A percentile compares a stretch with the other conserved stretches of the same genome.
Evolutionary conservation across 2,888 invertebrate species (phyloP).

Genomic region (Drosophila imparisetae): DNA sequence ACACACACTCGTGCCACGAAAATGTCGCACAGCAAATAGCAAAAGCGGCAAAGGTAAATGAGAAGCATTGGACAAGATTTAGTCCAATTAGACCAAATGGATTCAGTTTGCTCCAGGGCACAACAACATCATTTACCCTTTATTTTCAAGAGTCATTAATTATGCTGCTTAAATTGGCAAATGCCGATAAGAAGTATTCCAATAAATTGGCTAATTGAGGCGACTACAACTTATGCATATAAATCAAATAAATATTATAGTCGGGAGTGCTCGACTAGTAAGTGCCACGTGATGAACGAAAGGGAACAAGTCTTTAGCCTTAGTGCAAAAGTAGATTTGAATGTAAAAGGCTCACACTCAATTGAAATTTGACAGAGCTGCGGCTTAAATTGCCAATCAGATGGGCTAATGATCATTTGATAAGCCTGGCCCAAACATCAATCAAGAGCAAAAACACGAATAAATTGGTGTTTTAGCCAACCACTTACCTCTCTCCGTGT

Average conservation of each 20-base stretch:
- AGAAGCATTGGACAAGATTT: constrained; percentile 10
- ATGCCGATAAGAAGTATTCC: constrained; percentile 32
- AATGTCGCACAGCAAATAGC: background rate
- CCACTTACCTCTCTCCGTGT: background rate
- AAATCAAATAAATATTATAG: background rate
- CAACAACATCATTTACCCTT: constrained; percentile 7
- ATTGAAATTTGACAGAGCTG: background rate
- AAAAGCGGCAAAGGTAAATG: background rate
- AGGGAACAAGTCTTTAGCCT: background rate
- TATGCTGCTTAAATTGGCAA: constrained; percentile 14
- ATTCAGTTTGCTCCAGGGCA: background rate
- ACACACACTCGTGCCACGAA: background rate
- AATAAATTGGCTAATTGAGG: constrained; percentile 34
- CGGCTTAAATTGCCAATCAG: background rate
- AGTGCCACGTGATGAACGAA: background rate
- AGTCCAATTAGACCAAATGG: constrained; percentile 30
- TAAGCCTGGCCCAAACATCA: background rate
- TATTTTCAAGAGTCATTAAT: constrained; percentile 35
- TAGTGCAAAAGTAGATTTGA: background rate
- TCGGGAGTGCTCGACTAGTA: background rate
- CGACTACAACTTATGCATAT: background rate
- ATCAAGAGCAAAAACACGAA: background rate
- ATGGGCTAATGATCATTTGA: background rate
- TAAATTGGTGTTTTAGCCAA: background rate
- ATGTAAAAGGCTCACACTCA: background rate